Evolutionary conservation across 2,113 vertebrate genomes (phyloP).

Genomic region (Hippocampus abdominalis): DNA sequence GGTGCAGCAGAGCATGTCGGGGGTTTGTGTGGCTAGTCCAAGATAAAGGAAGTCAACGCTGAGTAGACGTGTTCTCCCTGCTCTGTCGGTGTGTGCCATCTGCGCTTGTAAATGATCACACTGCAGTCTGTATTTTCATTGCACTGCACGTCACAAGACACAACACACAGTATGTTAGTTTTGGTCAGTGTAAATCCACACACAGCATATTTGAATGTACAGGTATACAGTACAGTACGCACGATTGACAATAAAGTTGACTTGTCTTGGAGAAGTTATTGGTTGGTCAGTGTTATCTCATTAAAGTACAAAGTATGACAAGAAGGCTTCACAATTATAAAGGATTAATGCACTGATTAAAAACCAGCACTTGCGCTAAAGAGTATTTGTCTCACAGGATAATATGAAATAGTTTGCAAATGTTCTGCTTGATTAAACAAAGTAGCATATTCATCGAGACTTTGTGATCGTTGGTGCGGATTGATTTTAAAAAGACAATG

Average conservation of each 20-base stretch:
- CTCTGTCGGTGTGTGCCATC: constrained; percentile 16
- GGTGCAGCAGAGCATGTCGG: constrained; percentile 50
- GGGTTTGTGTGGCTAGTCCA: constrained; percentile 37
- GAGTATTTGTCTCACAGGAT: not conserved
- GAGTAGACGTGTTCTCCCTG: constrained; percentile 36
- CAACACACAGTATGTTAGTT: not conserved
- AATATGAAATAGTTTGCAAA: not conserved
- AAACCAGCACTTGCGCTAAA: not conserved
- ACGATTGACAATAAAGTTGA: not conserved
- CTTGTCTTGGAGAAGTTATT: not conserved
- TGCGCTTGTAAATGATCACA: constrained; percentile 5
- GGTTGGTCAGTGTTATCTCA: not conserved
- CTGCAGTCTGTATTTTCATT: not conserved
- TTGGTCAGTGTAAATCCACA: not conserved
- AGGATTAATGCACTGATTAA: not conserved
- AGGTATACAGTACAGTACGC: no score
- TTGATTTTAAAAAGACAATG: not conserved
- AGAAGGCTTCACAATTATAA: not conserved
- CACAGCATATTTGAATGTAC: no score
- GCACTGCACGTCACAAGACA: not conserved
- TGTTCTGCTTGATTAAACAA: not conserved
- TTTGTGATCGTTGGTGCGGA: not conserved
- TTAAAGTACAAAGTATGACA: no score
- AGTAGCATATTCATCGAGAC: not conserved
- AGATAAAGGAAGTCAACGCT: constrained; percentile 44